Evolutionary conservation across 2,888 invertebrate genomes (phyloP), one percentile per base, ranked within the genome.

Genomic region (Drosophila suboccidentalis): DNA sequence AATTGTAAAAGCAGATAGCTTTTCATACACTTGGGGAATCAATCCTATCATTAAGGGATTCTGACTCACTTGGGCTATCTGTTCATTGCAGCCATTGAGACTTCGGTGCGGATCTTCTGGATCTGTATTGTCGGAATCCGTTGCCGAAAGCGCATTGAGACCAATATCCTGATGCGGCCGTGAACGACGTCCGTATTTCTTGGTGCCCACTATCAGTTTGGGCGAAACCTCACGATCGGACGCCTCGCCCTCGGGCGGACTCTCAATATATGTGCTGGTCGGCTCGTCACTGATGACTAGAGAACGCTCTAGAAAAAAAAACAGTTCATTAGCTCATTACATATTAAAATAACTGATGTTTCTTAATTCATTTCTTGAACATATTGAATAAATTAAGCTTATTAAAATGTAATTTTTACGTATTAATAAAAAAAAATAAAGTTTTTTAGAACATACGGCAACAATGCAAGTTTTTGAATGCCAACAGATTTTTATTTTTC

Each of bases 121-220:
- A 62, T 91, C 90, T 75, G 88, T 80, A 39, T 91, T 90, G 83
- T 93, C 92, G 61, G 93, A 89, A 90, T 93, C 92, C 75, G 90
- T 87, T 0, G 85, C 74, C 0, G 86, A 82, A 8, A 75, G 22
- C 41, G 75, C 84, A 41, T 81, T 65, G 15, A 87, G 64, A 4
- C 80, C 83, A 22, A 59, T 19, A 44, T 65, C 61, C 34, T 83
- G 87, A n/a, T 94, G 94, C 0, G 96, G 96, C 43, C 95, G 94
- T 3, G 96, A 96, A 50, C 96, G 93, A 0, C 96, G 94, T 0
- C 96, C 96, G 92, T 96, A 96, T 90, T 96, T 96, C 90, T 96
- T 96, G 26, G 95, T 94, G 1, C 96, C 96, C 83, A 95, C 95
- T 0, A 96, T 94, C 77, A 95, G 95, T 89, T 95, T 96, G 4